phyloP scores from a whole-genome alignment of 2,888 invertebrate species.

The Trissoscelio sp. region DNA sequence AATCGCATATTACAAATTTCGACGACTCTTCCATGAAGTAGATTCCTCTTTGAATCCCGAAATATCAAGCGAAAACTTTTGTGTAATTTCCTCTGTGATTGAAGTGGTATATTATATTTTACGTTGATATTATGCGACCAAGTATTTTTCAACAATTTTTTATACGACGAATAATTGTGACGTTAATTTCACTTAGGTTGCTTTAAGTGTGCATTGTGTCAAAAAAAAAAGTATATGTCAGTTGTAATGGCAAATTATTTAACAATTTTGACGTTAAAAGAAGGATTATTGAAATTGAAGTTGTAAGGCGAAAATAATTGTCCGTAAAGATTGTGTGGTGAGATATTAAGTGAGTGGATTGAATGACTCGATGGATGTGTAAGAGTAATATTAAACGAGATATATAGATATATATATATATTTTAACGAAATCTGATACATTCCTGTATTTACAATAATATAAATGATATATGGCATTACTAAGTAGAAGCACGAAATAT shows the following conservation, averaged over 20 bases:
- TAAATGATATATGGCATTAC: slow-evolving; percentile 62
- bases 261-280: too few relatives aligned
- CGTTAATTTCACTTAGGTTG: slow-evolving; percentile 17
- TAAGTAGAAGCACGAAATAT: slow-evolving; percentile 58
- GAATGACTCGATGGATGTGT: slow-evolving; percentile 11
- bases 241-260: slow-evolving; percentile 3
- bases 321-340: slow-evolving; percentile 30
- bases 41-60: not conserved
- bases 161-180: slow-evolving; percentile 4
- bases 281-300: not conserved
- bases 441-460: slow-evolving; percentile 63
- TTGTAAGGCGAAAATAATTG: slow-evolving; percentile 20
- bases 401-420: slow-evolving; percentile 45
- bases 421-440: slow-evolving; percentile 60
- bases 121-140: slow-evolving; percentile 27
- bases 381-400: slow-evolving; percentile 42
- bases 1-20: slow-evolving; percentile 7
- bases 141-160: slow-evolving; percentile 30
- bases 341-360: slow-evolving; percentile 31
- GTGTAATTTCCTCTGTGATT: slow-evolving; percentile 31
- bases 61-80: slow-evolving; percentile 25
- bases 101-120: slow-evolving; percentile 23
- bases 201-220: slow-evolving; percentile 17
- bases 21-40: slow-evolving; percentile 21
- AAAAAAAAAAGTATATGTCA: not conserved